These are phyloP conservation scores for Molossus alvarezi DNA, from an alignment of 2,797 vertebrate species.

Conservation along the genomic window DNA sequence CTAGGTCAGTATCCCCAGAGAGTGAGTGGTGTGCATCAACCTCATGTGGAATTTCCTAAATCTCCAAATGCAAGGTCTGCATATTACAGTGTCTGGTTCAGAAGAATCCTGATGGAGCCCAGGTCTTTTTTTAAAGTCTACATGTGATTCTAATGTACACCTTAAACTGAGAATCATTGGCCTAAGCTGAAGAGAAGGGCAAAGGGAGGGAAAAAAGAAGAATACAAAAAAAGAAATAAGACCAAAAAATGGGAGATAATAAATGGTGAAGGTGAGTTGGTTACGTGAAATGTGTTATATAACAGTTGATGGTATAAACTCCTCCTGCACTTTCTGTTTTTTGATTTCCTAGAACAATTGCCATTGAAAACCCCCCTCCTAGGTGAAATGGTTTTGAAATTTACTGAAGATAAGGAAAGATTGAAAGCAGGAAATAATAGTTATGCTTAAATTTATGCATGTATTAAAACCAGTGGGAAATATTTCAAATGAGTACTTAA, in stretches of 20 bases:
- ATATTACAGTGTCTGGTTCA: background rate
- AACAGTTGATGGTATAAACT: background rate
- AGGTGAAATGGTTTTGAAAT: background rate
- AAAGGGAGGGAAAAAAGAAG: background rate
- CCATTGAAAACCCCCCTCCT: background rate
- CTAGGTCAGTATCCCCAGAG: background rate
- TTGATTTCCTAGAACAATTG: background rate
- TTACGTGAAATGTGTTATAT: background rate
- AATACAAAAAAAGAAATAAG: background rate
- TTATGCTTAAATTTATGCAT: background rate
- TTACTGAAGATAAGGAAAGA: background rate
- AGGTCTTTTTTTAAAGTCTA: background rate
- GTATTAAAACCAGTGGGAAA: background rate
- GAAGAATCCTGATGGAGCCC: background rate
- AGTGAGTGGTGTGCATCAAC: background rate
- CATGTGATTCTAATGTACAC: background rate
- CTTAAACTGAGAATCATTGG: background rate
- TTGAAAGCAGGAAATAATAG: conserved; percentile 11
- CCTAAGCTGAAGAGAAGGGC: background rate
- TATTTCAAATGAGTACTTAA: background rate
- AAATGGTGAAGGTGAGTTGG: background rate
- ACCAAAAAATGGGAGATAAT: background rate
- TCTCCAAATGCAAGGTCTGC: background rate
- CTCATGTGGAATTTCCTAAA: background rate
- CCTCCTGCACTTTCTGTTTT: background rate